These are phyloP conservation scores for Eupeodes luniger DNA, from an alignment of 2,888 invertebrate genomes.

Conservation along the genomic window DNA sequence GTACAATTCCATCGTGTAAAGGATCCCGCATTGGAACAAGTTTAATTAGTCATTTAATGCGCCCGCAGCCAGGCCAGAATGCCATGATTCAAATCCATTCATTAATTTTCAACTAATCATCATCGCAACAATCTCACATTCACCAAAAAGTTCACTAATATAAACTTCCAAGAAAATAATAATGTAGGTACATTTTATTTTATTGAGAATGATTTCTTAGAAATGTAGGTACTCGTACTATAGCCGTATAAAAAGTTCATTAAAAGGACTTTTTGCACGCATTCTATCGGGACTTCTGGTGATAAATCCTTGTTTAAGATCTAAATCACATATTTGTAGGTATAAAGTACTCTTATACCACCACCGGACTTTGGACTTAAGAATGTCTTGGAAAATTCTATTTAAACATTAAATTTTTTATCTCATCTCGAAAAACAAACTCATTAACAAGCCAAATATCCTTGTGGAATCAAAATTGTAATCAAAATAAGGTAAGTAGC, in stretches of 20 bases:
- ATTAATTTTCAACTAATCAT: conserved; percentile 75
- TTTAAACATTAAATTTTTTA: conserved; percentile 40
- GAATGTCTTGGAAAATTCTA: neutral
- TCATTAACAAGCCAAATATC: conserved; percentile 67
- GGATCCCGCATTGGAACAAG: conserved; percentile 54
- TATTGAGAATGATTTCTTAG: neutral
- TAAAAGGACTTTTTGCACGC: conserved; percentile 60
- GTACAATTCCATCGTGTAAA: conserved; percentile 4
- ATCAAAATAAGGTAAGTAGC: conserved; percentile 17
- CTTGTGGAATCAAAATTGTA: conserved; percentile 58
- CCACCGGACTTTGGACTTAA: neutral
- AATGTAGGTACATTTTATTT: conserved; percentile 1
- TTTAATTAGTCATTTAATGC: conserved; percentile 74
- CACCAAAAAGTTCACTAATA: conserved; percentile 59
- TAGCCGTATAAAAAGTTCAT: conserved; percentile 34
- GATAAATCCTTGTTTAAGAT: conserved; percentile 63
- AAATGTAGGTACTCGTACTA: neutral
- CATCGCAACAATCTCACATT: conserved; percentile 2
- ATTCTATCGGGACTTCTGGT: conserved; percentile 64
- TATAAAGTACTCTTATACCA: neutral
- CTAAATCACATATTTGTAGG: conserved; percentile 47
- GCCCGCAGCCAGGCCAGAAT: conserved; percentile 44
- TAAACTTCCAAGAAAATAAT: conserved; percentile 55
- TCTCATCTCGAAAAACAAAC: conserved; percentile 67
- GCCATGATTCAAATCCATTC: conserved; percentile 73